phyloP scores from a whole-genome alignment of 2,797 vertebrate genomes.

The Oreortyx pictus region DNA sequence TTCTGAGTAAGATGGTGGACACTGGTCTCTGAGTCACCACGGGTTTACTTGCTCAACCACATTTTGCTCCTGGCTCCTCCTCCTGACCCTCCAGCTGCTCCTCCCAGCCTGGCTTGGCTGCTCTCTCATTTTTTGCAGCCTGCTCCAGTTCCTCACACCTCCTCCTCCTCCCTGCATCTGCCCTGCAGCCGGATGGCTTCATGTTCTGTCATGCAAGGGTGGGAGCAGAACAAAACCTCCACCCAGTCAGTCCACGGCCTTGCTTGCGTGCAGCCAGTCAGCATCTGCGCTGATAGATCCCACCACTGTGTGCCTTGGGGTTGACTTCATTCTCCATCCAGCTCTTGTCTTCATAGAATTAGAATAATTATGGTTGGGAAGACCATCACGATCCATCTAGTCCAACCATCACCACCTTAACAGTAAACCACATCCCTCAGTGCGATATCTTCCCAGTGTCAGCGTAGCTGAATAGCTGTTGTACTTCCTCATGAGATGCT shows the following conservation, averaged over 20 bases:
- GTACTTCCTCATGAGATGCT: rapidly evolving
- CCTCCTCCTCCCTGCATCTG: neutral
- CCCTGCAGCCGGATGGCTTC: neutral
- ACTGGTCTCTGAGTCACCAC: neutral
- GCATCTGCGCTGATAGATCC: neutral
- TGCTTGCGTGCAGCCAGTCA: neutral
- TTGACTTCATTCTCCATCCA: neutral
- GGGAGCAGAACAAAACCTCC: neutral
- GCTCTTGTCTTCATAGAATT: no score
- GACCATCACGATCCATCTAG: no score
- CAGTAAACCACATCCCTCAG: no score
- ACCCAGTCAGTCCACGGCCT: neutral
- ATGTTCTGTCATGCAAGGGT: neutral
- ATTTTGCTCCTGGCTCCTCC: neutral
- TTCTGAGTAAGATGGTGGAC: neutral
- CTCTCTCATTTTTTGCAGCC: neutral
- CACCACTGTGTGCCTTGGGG: neutral
- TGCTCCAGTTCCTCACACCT: neutral
- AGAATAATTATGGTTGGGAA: no score
- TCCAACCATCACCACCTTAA: no score
- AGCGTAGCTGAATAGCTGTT: neutral
- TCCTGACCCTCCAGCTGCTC: neutral
- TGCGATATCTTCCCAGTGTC: neutral
- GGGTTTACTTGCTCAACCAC: neutral
- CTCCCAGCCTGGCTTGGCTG: neutral